Evolutionary conservation across 2,113 vertebrate species (phyloP), one percentile per base, ranked within the genome.

Genomic region (Nerophis lumbriciformis): DNA sequence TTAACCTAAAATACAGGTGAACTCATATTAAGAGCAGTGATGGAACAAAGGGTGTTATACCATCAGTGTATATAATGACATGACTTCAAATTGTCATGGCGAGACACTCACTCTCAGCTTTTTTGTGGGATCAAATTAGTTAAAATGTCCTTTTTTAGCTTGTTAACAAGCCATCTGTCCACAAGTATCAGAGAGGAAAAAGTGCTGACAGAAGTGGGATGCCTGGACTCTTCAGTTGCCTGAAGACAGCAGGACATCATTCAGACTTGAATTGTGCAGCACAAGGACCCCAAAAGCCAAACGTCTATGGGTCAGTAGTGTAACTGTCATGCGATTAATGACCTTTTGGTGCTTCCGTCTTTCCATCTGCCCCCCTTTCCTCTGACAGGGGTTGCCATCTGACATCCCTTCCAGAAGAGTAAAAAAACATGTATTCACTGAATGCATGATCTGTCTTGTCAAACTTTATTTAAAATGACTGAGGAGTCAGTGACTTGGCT

Each of bases 391-490:
- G 42, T 42, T 59, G 57, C 6, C 57, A 59, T 48, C 57, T 59
- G 57, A 59, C 57, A n/a, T 59, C 45, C 45, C 45, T 48, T 59
- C 57, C 19, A 6, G 44, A 59, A 15, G 42, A 59, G 21, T 59
- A 48, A 36, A 28, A 28, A 35, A 59, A 35, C 44, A 48, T 8
- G 35, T 48, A 48, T 48, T 59, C 39, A 13, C 8, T 21, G 19
- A 6, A 36, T 44, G 38, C 50, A 58, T 50, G 56, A 66, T 66
- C 35, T 54, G 50, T 44, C 50, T 49, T 11, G 19, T 60, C 58
- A 67, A 73, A 71, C 6, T 69, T 38, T 63, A 66, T 71, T 56
- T 61, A 39, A 71, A 71, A 55, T 12, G 38, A n/a, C 61, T 16
- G 9, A 62, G 35, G 66, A 51, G 38, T 53, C n/a, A 53, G 42